Evolutionary conservation across 2,888 invertebrate species (phyloP).

Genomic region (Brachylomia viminalis): DNA sequence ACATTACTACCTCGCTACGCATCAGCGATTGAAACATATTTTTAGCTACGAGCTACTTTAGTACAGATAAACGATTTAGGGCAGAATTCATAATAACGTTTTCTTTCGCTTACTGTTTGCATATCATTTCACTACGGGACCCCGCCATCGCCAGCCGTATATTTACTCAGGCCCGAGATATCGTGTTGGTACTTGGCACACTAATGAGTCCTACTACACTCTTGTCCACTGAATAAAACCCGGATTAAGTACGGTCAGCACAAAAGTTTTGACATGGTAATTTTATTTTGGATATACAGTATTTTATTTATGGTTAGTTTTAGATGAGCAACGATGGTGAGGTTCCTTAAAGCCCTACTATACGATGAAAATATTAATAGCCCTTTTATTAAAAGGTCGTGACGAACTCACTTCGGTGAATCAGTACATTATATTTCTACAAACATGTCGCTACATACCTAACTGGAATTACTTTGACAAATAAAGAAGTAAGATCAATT

Average conservation of each 20-base stretch:
- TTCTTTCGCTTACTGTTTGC: constrained; percentile 4
- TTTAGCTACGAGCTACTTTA: background rate
- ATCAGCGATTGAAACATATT: background rate
- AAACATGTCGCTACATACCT: background rate
- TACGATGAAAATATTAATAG: background rate
- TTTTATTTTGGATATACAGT: background rate
- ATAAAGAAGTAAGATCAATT: background rate
- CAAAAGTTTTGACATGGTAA: constrained; percentile 6
- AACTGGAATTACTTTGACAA: background rate
- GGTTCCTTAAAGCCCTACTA: background rate
- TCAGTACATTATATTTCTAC: background rate
- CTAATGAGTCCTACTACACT: constrained; percentile 63
- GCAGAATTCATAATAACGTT: background rate
- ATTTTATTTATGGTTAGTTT: constrained; percentile 12
- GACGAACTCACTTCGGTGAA: background rate
- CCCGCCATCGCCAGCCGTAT: constrained; percentile 13
- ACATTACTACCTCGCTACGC: background rate
- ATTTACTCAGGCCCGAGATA: constrained; percentile 36
- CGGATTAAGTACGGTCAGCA: constrained; percentile 45
- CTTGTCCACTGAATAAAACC: constrained; percentile 59
- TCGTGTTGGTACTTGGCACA: constrained; percentile 47
- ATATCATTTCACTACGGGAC: constrained; percentile 16
- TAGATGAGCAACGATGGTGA: background rate
- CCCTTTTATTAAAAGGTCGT: background rate
- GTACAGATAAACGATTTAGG: background rate